A percentile compares a stretch with the other conserved stretches of the same genome.
Evolutionary conservation across 1,140 invertebrate species (phyloP).

Genomic region (Drosophila asahinai): DNA sequence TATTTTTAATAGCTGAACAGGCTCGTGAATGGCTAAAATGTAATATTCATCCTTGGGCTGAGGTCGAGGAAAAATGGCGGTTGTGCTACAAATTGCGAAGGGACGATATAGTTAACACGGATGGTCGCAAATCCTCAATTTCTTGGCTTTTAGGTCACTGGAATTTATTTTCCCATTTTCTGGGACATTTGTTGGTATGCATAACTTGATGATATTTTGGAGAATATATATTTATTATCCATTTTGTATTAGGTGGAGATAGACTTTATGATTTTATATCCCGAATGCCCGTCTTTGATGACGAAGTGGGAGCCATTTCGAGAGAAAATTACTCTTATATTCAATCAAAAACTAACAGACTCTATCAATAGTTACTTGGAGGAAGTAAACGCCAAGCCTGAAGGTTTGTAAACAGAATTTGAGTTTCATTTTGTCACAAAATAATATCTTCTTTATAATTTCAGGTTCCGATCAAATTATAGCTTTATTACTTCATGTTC

Average conservation of each 20-base stretch:
- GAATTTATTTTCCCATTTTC: neutral
- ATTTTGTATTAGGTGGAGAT: constrained; percentile 2
- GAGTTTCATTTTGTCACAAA: neutral
- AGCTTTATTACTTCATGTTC: constrained; percentile 4
- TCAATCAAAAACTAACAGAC: neutral
- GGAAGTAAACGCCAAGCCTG: neutral
- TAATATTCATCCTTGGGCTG: neutral
- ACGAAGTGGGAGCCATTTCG: neutral
- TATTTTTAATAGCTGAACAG: neutral
- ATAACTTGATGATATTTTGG: neutral
- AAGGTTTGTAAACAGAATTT: neutral
- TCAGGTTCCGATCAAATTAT: constrained; percentile 8
- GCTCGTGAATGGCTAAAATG: constrained; percentile 1
- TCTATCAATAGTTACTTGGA: neutral
- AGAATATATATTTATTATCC: neutral
- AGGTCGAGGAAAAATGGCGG: constrained; percentile 6
- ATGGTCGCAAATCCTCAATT: neutral
- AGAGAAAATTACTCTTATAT: neutral
- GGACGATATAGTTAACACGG: neutral
- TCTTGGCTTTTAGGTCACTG: neutral
- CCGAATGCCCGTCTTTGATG: neutral
- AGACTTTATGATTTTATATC: neutral
- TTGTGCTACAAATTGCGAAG: neutral
- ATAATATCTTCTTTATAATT: neutral
- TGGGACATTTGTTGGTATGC: constrained; percentile 2